Base-by-base conservation (phyloP, 2,888 invertebrate genomes). In the Drosophila fungiperda region DNA sequence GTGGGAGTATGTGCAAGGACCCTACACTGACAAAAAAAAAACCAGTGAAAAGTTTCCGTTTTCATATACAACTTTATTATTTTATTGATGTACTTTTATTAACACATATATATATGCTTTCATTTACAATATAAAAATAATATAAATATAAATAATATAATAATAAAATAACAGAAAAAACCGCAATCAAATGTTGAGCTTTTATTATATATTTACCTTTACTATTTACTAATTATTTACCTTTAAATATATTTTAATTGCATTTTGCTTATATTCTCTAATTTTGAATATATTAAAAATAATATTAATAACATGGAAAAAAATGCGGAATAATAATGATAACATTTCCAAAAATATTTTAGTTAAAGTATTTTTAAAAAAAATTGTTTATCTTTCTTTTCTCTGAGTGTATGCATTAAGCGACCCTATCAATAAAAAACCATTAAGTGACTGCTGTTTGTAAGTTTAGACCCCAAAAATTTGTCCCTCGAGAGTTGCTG, bases 361-460 rank as follows among this genome's bases (percentile, higher is more conserved):
- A 11, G n/a, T 32, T 50, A n/a, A 9, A 12, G 11, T 26, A 15
- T 58, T 42, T 23, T 26, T 26, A 26, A 11, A 5, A 12, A 9
- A 3, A 23, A n/a, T 3, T 12, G 12, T 15, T 23, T 4, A 20
- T 12, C 0, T 32, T 12, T 26, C 0, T 17, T 49, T 67, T 48
- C 20, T 15, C n/a, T 11, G 2, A 58, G 68, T 69, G 52, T 54
- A 54, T 17, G 35, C 23, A 49, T 55, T 58, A 68, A 72, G 53
- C 62, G 73, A 72, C 71, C 76, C 64, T 71, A 89, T 89, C 83
- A 80, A 83, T 88, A 83, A 83, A 68, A 68, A 36, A 38, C 87
- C 79, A 82, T 82, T 78, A 70, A 78, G 65, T 53, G 67, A 48
- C 50, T 64, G 52, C 62, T 38, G 70, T 50, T 63, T 66, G 64